Base-by-base conservation (phyloP, 1,140 invertebrate species). In the Scaptodrosophila lebanonensis region DNA sequence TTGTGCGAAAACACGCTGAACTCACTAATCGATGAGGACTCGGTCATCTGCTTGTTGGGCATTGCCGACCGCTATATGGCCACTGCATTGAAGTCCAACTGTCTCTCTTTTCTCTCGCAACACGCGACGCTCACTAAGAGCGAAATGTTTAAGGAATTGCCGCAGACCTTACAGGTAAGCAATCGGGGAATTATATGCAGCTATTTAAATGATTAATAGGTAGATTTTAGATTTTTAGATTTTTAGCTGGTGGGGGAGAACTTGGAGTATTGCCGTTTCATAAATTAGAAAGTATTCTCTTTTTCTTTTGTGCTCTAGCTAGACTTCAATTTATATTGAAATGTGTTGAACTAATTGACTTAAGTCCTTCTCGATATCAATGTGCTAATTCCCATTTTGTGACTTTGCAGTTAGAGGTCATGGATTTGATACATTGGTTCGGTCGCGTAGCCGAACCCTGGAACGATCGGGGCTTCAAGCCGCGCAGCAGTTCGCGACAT, bases 41-140 rank as follows among this genome's bases (percentile, higher is more conserved):
- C 90, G 0, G 91, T 90, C 1, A 86, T 93, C 30, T 92, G 90
- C 76, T 88, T 93, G 3, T 82, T 93, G 16, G 91, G 90, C 47
- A 89, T 93, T 59, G 91, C 91, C 4, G 91, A 93, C 86, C 91
- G 92, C 56, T 91, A 90, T 60, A 90, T 91, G 79, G 91, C 91
- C 17, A 88, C 87, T 39, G 85, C 86, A 5, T 84, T 93, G 18
- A 90, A 89, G 86, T 91, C 92, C 79, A 88, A 73, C 68, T 88
- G 83, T 56, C 79, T 91, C 36, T 88, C 85, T 42, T 92, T 89
- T 72, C 87, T 92, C 15, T 87, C 88, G 13, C 85, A 89, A 54
- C 88, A 92, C 75, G 88, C 90, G 13, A 87, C 89, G 47, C 67
- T 92, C n/a, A 89, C 89, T 29, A 89, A 90, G 44, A 88, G 87